Percentiles rank a stretch among this genome's conserved stretches.
Evolutionary conservation across 2,113 vertebrate species (phyloP).

Genomic region (Bungarus multicinctus): DNA sequence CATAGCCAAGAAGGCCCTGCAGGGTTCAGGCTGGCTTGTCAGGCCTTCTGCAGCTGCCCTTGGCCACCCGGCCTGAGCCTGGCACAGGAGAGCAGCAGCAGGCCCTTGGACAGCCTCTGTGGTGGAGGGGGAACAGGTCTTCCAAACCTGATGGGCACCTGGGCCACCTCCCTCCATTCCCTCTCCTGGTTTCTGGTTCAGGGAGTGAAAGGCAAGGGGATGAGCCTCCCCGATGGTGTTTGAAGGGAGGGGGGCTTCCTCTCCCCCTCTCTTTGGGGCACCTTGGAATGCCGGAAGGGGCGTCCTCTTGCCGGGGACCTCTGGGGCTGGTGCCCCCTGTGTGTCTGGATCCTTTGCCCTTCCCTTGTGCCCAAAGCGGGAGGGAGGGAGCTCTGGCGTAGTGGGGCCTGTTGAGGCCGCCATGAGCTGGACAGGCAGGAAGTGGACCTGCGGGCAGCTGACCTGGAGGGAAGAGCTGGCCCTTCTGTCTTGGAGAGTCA

Average conservation of each 20-base stretch:
- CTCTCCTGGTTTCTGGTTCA: neutral
- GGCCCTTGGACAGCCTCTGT: no score
- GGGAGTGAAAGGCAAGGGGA: neutral
- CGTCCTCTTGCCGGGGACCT: neutral
- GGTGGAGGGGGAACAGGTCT: no score
- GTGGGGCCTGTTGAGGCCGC: neutral
- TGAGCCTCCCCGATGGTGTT: neutral
- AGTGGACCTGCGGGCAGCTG: neutral
- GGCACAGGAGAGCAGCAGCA: no score
- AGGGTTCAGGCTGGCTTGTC: neutral
- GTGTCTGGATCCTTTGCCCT: no score
- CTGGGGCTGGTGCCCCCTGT: neutral
- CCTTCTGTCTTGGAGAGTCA: neutral
- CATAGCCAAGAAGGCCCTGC: no score
- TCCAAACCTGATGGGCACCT: neutral
- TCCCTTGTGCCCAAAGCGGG: neutral
- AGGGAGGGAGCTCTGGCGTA: neutral
- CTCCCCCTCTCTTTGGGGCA: no score
- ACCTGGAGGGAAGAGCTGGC: neutral
- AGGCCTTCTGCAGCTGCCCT: neutral
- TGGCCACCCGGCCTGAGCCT: no score
- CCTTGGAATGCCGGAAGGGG: neutral
- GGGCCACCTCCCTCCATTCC: neutral
- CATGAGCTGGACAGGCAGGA: neutral
- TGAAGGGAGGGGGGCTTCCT: neutral